Evolutionary conservation across 23 tunicate genomes (phyloP).

Genomic region (Halocynthia roretzi): DNA sequence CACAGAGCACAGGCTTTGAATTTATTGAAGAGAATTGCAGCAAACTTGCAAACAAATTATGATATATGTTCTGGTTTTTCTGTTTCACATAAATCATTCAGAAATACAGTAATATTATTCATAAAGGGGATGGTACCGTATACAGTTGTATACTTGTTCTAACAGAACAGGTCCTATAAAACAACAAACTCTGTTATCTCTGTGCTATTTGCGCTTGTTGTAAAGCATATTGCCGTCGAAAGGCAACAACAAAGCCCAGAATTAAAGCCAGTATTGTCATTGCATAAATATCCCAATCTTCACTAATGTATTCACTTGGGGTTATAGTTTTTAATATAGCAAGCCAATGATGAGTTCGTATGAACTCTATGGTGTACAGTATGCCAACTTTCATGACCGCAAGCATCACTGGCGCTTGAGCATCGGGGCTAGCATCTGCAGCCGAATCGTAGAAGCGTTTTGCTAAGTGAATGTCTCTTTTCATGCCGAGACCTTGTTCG

Average conservation of each 20-base stretch:
- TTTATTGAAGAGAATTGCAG: no score
- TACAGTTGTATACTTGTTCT: no score
- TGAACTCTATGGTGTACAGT: slow-evolving; percentile 52
- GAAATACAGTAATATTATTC: no score
- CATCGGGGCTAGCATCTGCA: slow-evolving; percentile 76
- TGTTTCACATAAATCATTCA: no score
- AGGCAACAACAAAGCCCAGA: slow-evolving; percentile 77
- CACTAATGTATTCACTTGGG: slow-evolving; percentile 25
- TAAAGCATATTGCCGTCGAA: slow-evolving; percentile 53
- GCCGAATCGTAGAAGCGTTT: slow-evolving; percentile 95
- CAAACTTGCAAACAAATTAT: no score
- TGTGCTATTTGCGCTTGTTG: slow-evolving; percentile 16
- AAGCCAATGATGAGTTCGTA: slow-evolving; percentile 25
- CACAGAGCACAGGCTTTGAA: no score
- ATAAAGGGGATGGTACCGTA: no score
- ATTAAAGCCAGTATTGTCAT: slow-evolving; percentile 62
- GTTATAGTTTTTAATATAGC: not conserved
- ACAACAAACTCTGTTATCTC: not conserved
- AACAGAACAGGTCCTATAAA: no score
- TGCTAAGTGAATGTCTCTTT: slow-evolving; percentile 82
- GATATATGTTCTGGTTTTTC: no score
- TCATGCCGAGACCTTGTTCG: slow-evolving; percentile 90
- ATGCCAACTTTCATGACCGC: slow-evolving; percentile 72
- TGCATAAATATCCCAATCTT: slow-evolving; percentile 91
- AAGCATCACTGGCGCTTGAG: slow-evolving; percentile 67